Evolutionary conservation across 2,797 vertebrate species (phyloP).

Genomic region (Sciaenops ocellatus): DNA sequence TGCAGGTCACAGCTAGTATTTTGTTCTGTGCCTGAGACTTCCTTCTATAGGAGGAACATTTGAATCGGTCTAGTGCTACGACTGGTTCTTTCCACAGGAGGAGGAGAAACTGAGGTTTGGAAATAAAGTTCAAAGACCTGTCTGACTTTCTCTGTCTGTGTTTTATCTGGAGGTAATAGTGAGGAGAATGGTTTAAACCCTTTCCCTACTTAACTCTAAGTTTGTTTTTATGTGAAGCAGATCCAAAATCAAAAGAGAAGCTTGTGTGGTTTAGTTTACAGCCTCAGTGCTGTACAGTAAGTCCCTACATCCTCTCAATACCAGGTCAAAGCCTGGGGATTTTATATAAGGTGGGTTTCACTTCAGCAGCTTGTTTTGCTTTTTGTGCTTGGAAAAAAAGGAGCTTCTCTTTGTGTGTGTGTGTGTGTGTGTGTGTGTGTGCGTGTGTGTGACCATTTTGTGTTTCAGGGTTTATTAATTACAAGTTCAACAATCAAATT

Average conservation of each 20-base stretch:
- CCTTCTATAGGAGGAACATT: slow-evolving; percentile 30
- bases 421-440: not conserved
- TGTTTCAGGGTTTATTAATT: slow-evolving; percentile 30
- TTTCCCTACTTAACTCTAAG: slow-evolving; percentile 11
- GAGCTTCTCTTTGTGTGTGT: not conserved
- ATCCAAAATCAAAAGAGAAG: slow-evolving; percentile 57
- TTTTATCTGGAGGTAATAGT: slow-evolving; percentile 27
- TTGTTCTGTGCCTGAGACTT: slow-evolving; percentile 17
- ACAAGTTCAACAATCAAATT: slow-evolving; percentile 17
- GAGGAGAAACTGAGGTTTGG: not conserved
- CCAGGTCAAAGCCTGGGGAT: slow-evolving; percentile 47
- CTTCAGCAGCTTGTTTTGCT: slow-evolving; percentile 50
- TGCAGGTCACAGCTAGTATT: slow-evolving; percentile 30
- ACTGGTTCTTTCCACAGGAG: slow-evolving; percentile 24
- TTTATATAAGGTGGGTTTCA: slow-evolving; percentile 47
- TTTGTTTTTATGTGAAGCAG: slow-evolving; percentile 32
- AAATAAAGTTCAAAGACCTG: slow-evolving; percentile 16
- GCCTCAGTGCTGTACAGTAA: slow-evolving; percentile 40
- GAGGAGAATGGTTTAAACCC: slow-evolving; percentile 36
- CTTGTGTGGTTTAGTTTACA: slow-evolving; percentile 51
- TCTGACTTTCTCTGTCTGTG: slow-evolving; percentile 4
- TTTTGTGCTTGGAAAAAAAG: slow-evolving; percentile 16
- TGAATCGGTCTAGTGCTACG: slow-evolving; percentile 11
- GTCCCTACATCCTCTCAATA: slow-evolving; percentile 46
- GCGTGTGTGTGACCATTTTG: slow-evolving; percentile 2